Evolutionary conservation across 2,797 vertebrate genomes (phyloP).

Genomic region (Rhabdomys pumilio): DNA sequence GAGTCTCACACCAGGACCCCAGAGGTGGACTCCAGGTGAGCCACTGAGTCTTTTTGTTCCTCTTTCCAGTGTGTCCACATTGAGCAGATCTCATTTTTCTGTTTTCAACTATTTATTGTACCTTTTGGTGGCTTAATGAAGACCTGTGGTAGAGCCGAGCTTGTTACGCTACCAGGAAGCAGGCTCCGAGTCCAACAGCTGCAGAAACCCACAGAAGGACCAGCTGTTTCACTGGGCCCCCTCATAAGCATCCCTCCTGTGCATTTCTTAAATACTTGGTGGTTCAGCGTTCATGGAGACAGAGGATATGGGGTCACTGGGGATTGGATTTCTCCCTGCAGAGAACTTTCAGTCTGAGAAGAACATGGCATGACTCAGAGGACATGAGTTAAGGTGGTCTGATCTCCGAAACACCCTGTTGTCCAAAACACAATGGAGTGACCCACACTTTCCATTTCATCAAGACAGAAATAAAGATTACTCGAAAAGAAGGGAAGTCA

Average conservation of each 20-base stretch:
- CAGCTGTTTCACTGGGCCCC: accelerated
- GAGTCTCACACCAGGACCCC: background rate
- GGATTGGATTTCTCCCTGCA: background rate
- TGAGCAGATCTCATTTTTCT: background rate
- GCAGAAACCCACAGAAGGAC: background rate
- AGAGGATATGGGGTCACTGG: background rate
- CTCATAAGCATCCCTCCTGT: background rate
- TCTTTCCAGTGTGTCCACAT: background rate
- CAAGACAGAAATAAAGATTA: background rate
- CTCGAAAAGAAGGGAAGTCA: background rate
- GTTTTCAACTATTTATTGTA: background rate
- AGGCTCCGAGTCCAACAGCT: background rate
- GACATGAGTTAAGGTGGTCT: background rate
- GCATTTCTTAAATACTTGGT: background rate
- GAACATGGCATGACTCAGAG: background rate
- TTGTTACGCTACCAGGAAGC: background rate
- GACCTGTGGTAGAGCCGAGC: no score
- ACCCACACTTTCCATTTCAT: background rate
- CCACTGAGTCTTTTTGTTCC: background rate
- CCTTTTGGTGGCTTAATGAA: background rate
- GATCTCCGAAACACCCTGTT: background rate
- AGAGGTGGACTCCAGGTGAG: background rate
- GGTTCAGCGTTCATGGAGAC: background rate
- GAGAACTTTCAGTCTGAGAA: background rate
- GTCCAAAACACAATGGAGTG: background rate